Percentiles rank a stretch among this genome's conserved stretches.
Evolutionary conservation across 2,797 vertebrate genomes (phyloP).

Genomic region (Sus cebifrons): DNA sequence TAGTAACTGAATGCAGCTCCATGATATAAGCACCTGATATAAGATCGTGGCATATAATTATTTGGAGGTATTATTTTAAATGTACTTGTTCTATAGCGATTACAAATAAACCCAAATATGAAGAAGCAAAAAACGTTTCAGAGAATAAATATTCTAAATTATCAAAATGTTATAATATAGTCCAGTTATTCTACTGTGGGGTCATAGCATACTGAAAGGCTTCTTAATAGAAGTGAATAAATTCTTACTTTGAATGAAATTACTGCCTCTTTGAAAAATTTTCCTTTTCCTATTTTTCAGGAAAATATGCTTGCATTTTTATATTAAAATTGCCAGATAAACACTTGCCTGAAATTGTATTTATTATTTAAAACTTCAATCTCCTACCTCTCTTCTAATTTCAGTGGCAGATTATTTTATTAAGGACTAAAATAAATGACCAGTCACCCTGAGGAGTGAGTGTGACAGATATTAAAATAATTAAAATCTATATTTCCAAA

Average conservation of each 20-base stretch:
- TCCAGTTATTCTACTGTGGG: neutral
- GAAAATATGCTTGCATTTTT: neutral
- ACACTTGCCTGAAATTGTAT: neutral
- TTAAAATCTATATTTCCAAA: conserved; percentile 77
- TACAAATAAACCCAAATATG: neutral
- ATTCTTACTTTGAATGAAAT: neutral
- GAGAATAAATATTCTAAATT: conserved; percentile 18
- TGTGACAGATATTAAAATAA: conserved; percentile 79
- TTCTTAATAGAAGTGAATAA: neutral
- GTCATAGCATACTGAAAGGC: neutral
- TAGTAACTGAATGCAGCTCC: neutral
- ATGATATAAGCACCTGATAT: neutral
- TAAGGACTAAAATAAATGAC: conserved; percentile 64
- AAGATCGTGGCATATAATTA: neutral
- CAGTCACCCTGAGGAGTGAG: neutral
- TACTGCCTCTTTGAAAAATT: neutral
- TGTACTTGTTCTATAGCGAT: neutral
- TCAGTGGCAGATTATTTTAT: neutral
- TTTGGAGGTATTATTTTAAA: neutral
- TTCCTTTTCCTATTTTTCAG: conserved; percentile 47
- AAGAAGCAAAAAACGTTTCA: neutral
- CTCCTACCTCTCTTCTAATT: neutral
- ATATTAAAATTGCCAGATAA: neutral
- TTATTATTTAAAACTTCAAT: conserved; percentile 37
- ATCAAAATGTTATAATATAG: neutral